Base-by-base conservation (phyloP, 2,888 invertebrate species). In the Syrista parreyssii region DNA sequence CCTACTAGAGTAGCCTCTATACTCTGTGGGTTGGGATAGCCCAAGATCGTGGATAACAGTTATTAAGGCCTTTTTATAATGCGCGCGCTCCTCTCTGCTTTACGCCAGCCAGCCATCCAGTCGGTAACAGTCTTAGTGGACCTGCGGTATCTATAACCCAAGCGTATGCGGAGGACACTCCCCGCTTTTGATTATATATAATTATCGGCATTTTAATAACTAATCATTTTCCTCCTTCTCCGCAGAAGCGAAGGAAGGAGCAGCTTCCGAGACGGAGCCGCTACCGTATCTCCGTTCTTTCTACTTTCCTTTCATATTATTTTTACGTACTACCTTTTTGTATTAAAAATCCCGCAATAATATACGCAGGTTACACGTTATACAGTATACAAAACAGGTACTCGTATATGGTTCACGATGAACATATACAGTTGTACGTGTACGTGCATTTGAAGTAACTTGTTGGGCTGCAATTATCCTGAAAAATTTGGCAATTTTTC, bases 141-240 rank as follows among this genome's bases (percentile, higher is more conserved):
- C 31, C 71, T 12, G 71, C 71, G 71, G 71, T 78, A 79, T 76
- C 74, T 80, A 81, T 82, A 78, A 81, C 80, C 84, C 83, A 82
- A 84, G 82, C 78, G 82, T 82, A 82, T 89, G 87, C 88, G 86
- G 87, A 84, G 87, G 91, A 90, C 90, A 90, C 91, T 89, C 91
- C 91, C 90, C 86, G 83, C 82, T 76, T 86, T 88, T 91, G 90
- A 91, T 91, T 91, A 91, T 91, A 91, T 91, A 88, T 90, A 89
- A 91, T 91, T 91, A 91, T 90, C 88, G 89, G 88, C 88, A 91
- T 91, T 91, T 91, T 91, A 91, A 91, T 91, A 91, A 90, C 90
- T 91, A 89, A 91, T 91, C 91, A 91, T 91, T 91, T 90, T 88
- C 87, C 86, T 85, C 77, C 80, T 82, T 84, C 87, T 82, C 83